Evolutionary conservation across 1,140 invertebrate genomes (phyloP).

Genomic region (Cardiocondyla obscurior): DNA sequence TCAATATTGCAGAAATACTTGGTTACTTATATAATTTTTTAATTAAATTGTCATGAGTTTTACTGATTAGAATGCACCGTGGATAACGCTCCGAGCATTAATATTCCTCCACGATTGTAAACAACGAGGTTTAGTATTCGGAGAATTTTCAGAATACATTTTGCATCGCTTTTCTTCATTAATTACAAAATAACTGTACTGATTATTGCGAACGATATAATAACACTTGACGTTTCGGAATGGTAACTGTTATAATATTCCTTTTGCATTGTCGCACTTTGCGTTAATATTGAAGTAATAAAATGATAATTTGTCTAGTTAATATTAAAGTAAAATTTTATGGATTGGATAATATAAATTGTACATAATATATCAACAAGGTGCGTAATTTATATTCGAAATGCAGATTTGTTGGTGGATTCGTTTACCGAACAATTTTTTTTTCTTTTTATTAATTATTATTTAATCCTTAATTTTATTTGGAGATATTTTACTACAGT

Average conservation of each 20-base stretch:
- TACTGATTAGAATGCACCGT: neutral
- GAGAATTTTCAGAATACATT: neutral
- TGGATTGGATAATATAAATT: neutral
- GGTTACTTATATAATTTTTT: neutral
- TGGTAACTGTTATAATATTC: neutral
- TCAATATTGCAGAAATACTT: neutral
- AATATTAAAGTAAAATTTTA: constrained; percentile 21
- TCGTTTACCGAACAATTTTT: neutral
- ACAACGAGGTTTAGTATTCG: neutral
- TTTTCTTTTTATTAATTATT: neutral
- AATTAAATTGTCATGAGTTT: neutral
- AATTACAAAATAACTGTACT: constrained; percentile 20
- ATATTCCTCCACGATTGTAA: neutral
- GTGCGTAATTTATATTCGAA: neutral
- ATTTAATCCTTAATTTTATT: neutral
- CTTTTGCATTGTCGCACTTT: neutral
- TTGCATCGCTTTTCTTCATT: neutral
- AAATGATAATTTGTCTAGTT: constrained; percentile 6
- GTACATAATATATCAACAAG: neutral
- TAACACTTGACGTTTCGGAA: constrained; percentile 13
- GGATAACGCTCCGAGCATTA: neutral
- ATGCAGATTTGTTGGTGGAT: neutral
- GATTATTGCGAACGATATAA: constrained; percentile 2
- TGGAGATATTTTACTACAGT: neutral
- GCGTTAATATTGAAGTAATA: constrained; percentile 12